phyloP scores from a whole-genome alignment of 2,797 vertebrate genomes.

The Notolabrus celidotus region DNA sequence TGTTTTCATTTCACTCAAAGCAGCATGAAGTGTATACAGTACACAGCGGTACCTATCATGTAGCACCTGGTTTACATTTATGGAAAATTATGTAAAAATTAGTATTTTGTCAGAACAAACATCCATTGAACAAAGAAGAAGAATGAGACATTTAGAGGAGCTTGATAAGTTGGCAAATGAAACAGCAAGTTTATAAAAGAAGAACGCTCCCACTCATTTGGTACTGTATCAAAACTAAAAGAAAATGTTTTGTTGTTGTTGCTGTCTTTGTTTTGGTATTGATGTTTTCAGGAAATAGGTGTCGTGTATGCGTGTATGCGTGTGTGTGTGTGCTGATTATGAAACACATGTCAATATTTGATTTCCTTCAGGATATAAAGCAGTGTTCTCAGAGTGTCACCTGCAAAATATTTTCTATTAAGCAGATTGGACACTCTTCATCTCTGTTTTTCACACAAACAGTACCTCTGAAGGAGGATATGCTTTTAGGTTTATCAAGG shows the following conservation, averaged over 20 bases:
- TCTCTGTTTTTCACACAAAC: conserved; percentile 30
- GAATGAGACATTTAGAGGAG: not conserved
- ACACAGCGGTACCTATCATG: no score
- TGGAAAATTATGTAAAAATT: not conserved
- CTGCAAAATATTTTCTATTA: conserved; percentile 48
- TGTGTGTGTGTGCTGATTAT: conserved; percentile 14
- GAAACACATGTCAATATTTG: conserved; percentile 22
- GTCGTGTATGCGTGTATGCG: not conserved
- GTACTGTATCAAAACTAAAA: not conserved
- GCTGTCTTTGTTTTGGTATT: conserved; percentile 1
- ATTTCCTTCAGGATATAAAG: conserved; percentile 34
- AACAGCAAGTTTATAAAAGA: conserved; percentile 2
- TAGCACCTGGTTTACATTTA: not conserved
- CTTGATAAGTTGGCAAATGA: not conserved
- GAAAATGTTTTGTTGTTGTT: conserved; percentile 22
- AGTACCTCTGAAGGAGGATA: conserved; percentile 48
- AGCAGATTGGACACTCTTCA: conserved; percentile 49
- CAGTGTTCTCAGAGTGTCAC: conserved; percentile 10
- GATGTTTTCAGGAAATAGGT: not conserved
- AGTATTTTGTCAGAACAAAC: not conserved
- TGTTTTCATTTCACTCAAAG: not conserved
- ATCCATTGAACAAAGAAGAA: not conserved
- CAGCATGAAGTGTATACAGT: not conserved
- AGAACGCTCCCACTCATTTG: not conserved
- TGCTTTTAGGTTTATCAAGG: conserved; percentile 47